These are phyloP conservation scores for Telmatochromis sp. DNA, from an alignment of 2,113 vertebrate species.

Conservation along the genomic window DNA sequence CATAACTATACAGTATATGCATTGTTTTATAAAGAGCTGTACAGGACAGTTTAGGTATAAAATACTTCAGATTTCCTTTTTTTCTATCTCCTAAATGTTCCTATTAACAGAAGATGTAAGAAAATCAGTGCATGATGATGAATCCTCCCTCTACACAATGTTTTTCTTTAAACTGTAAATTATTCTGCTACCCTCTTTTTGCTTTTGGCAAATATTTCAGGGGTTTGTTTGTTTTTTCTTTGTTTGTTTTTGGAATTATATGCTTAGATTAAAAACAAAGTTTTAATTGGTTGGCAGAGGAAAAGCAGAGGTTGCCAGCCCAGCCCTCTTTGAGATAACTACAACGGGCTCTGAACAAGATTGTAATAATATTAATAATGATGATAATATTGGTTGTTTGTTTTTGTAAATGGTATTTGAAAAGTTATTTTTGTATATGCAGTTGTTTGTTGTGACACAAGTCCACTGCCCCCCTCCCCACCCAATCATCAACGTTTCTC, in stretches of 20 bases:
- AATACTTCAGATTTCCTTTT: conserved; percentile 79
- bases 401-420: conserved; percentile 97
- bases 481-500: neutral
- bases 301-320: conserved; percentile 55
- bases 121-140: conserved; percentile 85
- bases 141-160: conserved; percentile 78
- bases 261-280: conserved; percentile 9
- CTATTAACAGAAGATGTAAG: conserved; percentile 97
- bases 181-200: conserved; percentile 81
- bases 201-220: conserved; percentile 85
- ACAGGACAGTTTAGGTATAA: conserved; percentile 91
- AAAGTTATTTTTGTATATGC: conserved; percentile 99
- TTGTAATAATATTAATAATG: conserved; percentile 78
- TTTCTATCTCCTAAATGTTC: conserved; percentile 82
- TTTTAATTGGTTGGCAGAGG: conserved; percentile 60
- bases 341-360: conserved; percentile 76
- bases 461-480: neutral
- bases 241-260: conserved; percentile 33
- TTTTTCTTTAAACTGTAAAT: conserved; percentile 86
- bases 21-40: conserved; percentile 88
- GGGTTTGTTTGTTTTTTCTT: conserved; percentile 28
- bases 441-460: conserved; percentile 76
- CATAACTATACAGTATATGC: conserved; percentile 70
- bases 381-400: conserved; percentile 78
- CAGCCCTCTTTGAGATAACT: conserved; percentile 74